phyloP scores from a whole-genome alignment of 2,888 invertebrate genomes.

The Plebejus anna region DNA sequence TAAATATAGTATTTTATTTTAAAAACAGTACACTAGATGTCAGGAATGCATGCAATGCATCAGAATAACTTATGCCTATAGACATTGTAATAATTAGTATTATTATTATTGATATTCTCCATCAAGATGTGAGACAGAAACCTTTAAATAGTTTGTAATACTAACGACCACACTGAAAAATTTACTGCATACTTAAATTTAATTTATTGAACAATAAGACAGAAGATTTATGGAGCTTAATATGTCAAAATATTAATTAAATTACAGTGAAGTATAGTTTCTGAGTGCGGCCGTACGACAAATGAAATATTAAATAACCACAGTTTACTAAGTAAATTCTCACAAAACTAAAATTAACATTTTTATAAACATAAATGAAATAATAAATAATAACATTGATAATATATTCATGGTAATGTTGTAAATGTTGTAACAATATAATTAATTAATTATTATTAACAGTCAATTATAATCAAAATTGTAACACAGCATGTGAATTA shows the following conservation, averaged over 20 bases:
- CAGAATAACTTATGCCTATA: no score
- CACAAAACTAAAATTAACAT: background rate
- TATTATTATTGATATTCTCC: no score
- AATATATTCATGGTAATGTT: background rate
- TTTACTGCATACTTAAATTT: no score
- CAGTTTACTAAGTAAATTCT: background rate
- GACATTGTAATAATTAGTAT: no score
- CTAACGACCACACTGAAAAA: no score
- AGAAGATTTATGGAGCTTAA: no score
- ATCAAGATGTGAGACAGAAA: no score
- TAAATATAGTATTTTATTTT: background rate
- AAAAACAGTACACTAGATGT: background rate
- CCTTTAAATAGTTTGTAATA: no score
- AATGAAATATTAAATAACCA: background rate
- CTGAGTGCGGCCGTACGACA: no score
- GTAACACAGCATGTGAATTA: slow-evolving; percentile 2
- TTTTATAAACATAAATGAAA: background rate
- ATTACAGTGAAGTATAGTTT: no score
- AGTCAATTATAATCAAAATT: background rate
- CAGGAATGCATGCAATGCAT: background rate
- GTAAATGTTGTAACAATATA: background rate
- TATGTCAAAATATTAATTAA: no score
- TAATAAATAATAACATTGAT: background rate
- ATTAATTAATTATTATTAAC: background rate
- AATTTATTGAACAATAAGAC: no score